Evolutionary conservation across 2,888 invertebrate species (phyloP), one percentile per base, ranked within the genome.

Genomic region (Miltochrista miniata): DNA sequence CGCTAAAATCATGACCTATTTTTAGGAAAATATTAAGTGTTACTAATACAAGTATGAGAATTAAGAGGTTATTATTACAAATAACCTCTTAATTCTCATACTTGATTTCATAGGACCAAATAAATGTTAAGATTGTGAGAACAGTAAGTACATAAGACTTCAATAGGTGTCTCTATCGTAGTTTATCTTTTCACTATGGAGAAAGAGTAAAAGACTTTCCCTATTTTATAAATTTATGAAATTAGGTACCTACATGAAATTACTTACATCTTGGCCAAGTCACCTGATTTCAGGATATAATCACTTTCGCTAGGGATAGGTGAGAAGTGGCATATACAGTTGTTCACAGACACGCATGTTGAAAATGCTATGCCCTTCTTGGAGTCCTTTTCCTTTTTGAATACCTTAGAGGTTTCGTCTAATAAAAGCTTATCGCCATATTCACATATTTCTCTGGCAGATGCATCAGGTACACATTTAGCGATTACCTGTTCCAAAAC

Each of bases 321-420:
- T 44, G 99, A 99, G 86, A 96, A 99, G 87, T 99, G 99, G 87
- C 99, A 99, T 85, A 99, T 98, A 91, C 99, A 99, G 90, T 99
- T 99, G 92, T 99, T 99, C 51, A 98, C 96, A 14, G 99, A 99
- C 59, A 99, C 94, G 92, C 99, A 99, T 55, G 99, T 99, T 48
- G 99, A 99, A 89, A 99, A 99, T 36, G 99, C 99, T 79, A 99
- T 97, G 70, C 98, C 99, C 92, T 99, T 99, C 85, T 98, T 98
- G 72, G 99, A 93, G 67, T 99, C 98, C 82, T 99, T 99, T 81
- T 99, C 98, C 81, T 98, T 99, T 92, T 99, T 99, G 92, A 98
- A 99, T 59, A 98, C 97, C 92, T 98, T 98, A 64, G 95, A 95
- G 37, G 99, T 98, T 91, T 98, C 98, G 67, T 99, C 98, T 42